These are phyloP conservation scores for Champsocephalus gunnari DNA, from an alignment of 2,797 vertebrate species.

Conservation along the genomic window DNA sequence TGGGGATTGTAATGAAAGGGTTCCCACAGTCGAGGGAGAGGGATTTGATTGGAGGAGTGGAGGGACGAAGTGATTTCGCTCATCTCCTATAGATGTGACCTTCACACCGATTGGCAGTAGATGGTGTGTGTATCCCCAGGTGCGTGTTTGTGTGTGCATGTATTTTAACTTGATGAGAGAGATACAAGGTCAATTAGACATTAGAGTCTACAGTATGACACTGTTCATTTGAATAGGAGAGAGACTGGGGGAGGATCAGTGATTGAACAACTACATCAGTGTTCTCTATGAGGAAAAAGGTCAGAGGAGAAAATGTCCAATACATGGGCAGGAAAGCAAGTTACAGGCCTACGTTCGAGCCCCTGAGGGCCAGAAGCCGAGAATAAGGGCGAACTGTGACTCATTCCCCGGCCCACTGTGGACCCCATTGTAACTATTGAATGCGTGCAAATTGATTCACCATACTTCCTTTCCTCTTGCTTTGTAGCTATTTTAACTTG, in stretches of 20 bases:
- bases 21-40: constrained; percentile 60
- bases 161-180: constrained; percentile 34
- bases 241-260: constrained; percentile 11
- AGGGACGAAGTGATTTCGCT: constrained; percentile 68
- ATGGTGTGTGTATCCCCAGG: not conserved
- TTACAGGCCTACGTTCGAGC: constrained; percentile 13
- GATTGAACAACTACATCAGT: constrained; percentile 43
- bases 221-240: constrained; percentile 29
- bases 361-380: constrained; percentile 33
- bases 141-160: not conserved
- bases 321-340: constrained; percentile 40
- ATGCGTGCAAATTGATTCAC: constrained; percentile 38
- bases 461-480: constrained; percentile 16
- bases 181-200: constrained; percentile 48
- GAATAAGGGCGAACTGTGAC: constrained; percentile 48
- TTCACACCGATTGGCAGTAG: constrained; percentile 61
- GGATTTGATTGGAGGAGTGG: constrained; percentile 70
- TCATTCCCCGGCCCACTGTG: constrained; percentile 11
- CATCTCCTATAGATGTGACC: constrained; percentile 68
- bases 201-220: constrained; percentile 8
- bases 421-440: constrained; percentile 37
- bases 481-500: constrained; percentile 15
- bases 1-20: constrained; percentile 81
- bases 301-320: constrained; percentile 58
- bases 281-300: constrained; percentile 57